Evolutionary conservation across 1,140 invertebrate species (phyloP).

Genomic region (Diprion similis): DNA sequence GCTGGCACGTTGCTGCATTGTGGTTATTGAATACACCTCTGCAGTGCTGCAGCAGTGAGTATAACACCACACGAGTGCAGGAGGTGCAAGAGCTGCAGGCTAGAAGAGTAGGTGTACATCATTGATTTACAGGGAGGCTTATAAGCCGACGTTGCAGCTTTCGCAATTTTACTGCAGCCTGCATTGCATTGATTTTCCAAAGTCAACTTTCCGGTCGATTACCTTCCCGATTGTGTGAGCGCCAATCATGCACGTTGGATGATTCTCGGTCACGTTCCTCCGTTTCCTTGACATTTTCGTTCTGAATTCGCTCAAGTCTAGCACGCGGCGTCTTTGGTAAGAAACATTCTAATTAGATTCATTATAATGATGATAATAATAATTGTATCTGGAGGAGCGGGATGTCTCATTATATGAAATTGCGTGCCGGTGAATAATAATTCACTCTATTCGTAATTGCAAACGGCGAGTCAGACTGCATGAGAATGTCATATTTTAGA

Average conservation of each 20-base stretch:
- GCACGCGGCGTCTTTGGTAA: background rate
- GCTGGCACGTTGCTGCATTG: background rate
- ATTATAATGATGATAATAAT: background rate
- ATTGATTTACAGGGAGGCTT: background rate
- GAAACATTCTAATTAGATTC: background rate
- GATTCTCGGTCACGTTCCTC: background rate
- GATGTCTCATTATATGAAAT: background rate
- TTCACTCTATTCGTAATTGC: background rate
- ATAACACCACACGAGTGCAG: too few relatives aligned
- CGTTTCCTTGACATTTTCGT: background rate
- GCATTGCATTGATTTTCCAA: too few relatives aligned
- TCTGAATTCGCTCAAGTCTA: too few relatives aligned
- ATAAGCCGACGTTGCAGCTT: background rate
- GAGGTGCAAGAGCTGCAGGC: too few relatives aligned
- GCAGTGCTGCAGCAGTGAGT: background rate
- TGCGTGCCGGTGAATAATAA: slow-evolving; percentile 4
- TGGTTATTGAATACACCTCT: background rate
- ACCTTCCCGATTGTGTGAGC: too few relatives aligned
- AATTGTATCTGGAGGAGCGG: background rate
- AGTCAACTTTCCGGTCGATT: too few relatives aligned
- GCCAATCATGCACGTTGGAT: too few relatives aligned
- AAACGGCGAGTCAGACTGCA: background rate
- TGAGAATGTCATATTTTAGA: background rate
- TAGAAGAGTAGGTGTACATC: background rate
- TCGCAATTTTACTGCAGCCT: background rate